phyloP scores from a whole-genome alignment of 2,888 invertebrate species.

The Lasioglossum pauxillum region DNA sequence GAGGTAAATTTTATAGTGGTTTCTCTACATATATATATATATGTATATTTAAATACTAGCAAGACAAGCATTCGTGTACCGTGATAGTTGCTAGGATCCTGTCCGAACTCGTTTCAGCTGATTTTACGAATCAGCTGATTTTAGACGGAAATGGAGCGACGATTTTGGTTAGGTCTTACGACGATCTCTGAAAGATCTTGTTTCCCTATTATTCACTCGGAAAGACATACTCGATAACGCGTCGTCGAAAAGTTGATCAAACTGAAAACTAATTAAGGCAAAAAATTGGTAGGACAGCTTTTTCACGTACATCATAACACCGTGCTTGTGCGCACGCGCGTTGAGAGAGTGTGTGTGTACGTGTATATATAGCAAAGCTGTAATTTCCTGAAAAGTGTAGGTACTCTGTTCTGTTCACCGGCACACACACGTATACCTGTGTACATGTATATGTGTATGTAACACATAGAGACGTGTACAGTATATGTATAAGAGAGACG shows the following conservation, averaged over 20 bases:
- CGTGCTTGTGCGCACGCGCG: background rate
- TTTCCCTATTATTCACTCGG: background rate
- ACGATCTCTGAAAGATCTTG: background rate
- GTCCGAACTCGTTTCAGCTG: conserved; percentile 60
- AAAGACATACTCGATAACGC: background rate
- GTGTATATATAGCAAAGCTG: background rate
- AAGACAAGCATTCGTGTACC: background rate
- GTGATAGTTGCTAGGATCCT: background rate
- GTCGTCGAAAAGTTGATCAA: background rate
- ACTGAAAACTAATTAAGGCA: background rate
- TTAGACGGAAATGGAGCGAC: conserved; percentile 9
- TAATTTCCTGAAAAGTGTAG: background rate
- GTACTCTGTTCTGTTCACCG: background rate
- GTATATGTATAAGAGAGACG: background rate
- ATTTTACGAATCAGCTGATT: conserved; percentile 56
- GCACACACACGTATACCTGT: background rate
- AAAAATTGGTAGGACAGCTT: background rate
- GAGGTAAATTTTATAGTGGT: conserved; percentile 86
- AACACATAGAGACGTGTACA: background rate
- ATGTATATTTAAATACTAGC: background rate
- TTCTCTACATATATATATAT: background rate
- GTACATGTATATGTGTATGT: background rate
- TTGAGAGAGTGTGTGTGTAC: background rate
- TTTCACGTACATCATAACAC: background rate
- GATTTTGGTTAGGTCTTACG: background rate